Evolutionary conservation across 2,113 vertebrate genomes (phyloP).

Genomic region (Circaetus gallicus): DNA sequence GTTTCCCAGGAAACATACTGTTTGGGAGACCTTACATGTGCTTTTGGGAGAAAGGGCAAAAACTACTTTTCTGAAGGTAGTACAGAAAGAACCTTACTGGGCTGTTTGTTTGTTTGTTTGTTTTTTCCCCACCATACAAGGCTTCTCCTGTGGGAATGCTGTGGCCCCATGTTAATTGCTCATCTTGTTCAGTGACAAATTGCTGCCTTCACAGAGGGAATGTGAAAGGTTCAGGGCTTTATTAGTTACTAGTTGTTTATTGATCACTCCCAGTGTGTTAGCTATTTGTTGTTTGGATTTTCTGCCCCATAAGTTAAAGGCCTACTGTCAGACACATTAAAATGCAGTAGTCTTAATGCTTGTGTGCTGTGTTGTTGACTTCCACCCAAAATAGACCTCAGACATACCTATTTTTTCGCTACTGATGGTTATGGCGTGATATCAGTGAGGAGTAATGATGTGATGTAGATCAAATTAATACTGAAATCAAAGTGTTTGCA

Average conservation of each 20-base stretch:
- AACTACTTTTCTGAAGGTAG: background rate
- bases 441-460: slow-evolving; percentile 4
- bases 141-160: background rate
- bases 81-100: background rate
- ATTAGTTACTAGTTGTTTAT: slow-evolving; percentile 47
- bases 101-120: background rate
- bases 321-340: background rate
- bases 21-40: background rate
- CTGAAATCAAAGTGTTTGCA: slow-evolving; percentile 26
- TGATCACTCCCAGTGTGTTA: slow-evolving; percentile 7
- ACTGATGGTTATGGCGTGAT: background rate
- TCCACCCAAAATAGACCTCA: background rate
- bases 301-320: slow-evolving; percentile 19
- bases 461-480: slow-evolving; percentile 26
- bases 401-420: background rate
- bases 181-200: background rate
- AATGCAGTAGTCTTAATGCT: background rate
- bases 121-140: background rate
- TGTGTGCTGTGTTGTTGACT: background rate
- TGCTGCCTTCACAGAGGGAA: background rate
- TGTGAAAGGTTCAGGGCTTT: slow-evolving; percentile 19
- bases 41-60: background rate
- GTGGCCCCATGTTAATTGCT: slow-evolving; percentile 5
- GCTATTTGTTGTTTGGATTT: slow-evolving; percentile 11
- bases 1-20: background rate